Conservation (phyloP, 1,140 invertebrate species). For the Halesus radiatus region DNA sequence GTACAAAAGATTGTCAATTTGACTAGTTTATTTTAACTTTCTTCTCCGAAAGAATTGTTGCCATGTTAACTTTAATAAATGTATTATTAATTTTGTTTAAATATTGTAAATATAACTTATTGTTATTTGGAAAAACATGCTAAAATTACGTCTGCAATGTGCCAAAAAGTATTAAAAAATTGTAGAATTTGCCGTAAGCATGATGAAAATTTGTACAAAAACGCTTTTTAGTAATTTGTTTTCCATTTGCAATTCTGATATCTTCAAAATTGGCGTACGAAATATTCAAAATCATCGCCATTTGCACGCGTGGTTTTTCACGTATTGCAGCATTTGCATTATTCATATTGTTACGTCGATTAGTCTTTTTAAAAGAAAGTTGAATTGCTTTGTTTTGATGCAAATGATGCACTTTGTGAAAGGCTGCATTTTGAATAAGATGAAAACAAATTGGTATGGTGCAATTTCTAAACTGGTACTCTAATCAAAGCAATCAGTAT, state of each 20-base stretch:
- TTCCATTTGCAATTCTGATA: not conserved
- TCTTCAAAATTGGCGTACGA: not conserved
- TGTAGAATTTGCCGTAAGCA: not conserved
- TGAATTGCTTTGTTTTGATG: too few relatives aligned
- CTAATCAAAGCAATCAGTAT: conserved; percentile 28
- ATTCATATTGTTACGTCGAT: not conserved
- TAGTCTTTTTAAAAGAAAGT: not conserved
- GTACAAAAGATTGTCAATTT: too few relatives aligned
- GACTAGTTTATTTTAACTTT: too few relatives aligned
- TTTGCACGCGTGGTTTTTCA: not conserved
- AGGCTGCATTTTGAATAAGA: not conserved
- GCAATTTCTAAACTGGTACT: not conserved
- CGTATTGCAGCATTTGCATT: not conserved
- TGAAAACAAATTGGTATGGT: conserved; percentile 12
- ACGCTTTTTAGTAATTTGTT: not conserved
- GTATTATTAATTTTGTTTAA: too few relatives aligned
- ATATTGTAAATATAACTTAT: too few relatives aligned
- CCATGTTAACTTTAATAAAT: too few relatives aligned
- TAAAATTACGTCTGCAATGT: conserved; percentile 7
- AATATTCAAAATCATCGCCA: not conserved
- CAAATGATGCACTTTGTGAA: not conserved
- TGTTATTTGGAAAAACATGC: not conserved
- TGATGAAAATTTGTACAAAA: not conserved
- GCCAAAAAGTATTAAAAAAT: not conserved
- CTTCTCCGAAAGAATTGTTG: too few relatives aligned